Evolutionary conservation across 2,113 vertebrate genomes (phyloP), one percentile per base, ranked within the genome.

Genomic region (Callopanchax toddi): DNA sequence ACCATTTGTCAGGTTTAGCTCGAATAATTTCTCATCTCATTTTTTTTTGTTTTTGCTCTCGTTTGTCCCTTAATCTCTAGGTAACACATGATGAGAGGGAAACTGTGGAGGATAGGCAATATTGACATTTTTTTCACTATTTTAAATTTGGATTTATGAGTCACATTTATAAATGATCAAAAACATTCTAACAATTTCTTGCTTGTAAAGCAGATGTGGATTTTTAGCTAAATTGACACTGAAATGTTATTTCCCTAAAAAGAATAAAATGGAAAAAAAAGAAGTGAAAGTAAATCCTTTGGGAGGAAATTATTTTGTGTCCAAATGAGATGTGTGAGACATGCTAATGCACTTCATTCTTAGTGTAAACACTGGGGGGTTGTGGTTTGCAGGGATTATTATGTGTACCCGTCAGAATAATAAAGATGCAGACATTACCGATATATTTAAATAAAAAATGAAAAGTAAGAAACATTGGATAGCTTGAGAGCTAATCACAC

Each of bases 401-500:
- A 55, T 74, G 79, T 70, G 78, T 55, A 75, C 50, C 34, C 70
- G 75, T 88, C 79, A 78, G 32, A 34, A 67, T 62, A 12, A 59
- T 46, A 75, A 51, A 49, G 32, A 43, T 63, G 23, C n/a, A 37
- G 50, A 60, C 64, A 68, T 29, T 16, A 32, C n/a, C n/a, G n/a
- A n/a, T n/a, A n/a, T n/a, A n/a, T n/a, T n/a, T n/a, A 69, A 46
- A 58, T 67, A 26, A 57, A 40, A 40, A 3, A 40, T 16, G 4
- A 16, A 10, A 49, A 49, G 43, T 17, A n/a, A n/a, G n/a, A n/a
- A n/a, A n/a, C n/a, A n/a, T n/a, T n/a, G n/a, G 58, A 71, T 40
- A 50, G 59, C 55, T 85, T 80, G 84, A 78, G 76, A 80, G 81
- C 52, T 80, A 71, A 83, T 83, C 82, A 83, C 26, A 61, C 37